phyloP scores from a whole-genome alignment of 2,113 vertebrate genomes.

The Bolborhynchus lineola region DNA sequence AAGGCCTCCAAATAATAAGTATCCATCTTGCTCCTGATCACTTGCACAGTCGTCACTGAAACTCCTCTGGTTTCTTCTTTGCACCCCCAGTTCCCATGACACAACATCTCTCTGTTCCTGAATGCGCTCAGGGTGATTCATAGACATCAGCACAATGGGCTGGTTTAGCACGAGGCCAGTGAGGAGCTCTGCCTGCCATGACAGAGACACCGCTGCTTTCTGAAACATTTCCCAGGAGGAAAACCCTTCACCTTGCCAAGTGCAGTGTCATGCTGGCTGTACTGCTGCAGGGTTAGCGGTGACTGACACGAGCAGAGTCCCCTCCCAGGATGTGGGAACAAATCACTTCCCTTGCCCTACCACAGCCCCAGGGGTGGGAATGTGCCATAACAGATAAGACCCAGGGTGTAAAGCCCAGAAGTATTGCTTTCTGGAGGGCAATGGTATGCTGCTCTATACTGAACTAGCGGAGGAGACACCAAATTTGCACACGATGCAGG shows the following conservation, averaged over 20 bases:
- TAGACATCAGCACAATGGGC: background rate
- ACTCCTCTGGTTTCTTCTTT: background rate
- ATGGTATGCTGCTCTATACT: background rate
- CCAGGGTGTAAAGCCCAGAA: background rate
- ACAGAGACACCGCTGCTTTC: slow-evolving; percentile 10
- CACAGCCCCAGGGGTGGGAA: background rate
- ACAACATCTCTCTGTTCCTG: background rate
- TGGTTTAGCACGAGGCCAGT: background rate
- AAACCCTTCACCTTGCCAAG: slow-evolving; percentile 10
- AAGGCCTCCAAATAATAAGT: background rate
- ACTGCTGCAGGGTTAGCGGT: background rate
- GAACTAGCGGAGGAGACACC: background rate
- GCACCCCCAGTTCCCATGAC: background rate
- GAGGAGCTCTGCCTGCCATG: slow-evolving; percentile 44
- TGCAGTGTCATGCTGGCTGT: background rate
- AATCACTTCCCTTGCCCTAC: background rate
- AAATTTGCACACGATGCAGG: background rate
- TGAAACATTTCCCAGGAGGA: slow-evolving; percentile 16
- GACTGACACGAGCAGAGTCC: background rate
- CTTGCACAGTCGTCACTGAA: background rate
- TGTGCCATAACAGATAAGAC: background rate
- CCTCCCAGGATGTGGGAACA: background rate
- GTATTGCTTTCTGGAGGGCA: background rate
- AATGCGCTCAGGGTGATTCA: slow-evolving; percentile 28
- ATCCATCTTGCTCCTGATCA: background rate